Base-by-base conservation (phyloP, 1,140 invertebrate genomes). In the Chelonus insularis region DNA sequence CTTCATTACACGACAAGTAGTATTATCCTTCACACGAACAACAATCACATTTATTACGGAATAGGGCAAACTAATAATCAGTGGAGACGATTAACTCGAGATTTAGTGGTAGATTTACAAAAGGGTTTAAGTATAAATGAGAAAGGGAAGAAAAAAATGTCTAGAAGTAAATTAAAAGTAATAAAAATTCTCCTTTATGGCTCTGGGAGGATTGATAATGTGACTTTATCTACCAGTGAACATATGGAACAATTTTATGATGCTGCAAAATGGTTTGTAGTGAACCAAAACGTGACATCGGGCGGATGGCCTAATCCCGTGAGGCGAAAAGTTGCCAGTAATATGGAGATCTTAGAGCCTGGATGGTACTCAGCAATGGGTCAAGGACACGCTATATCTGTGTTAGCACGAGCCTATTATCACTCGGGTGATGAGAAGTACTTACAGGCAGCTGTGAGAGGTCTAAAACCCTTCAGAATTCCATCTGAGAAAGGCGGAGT, bases 281-380 rank as follows among this genome's bases (percentile, higher is more conserved):
- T 82, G 16, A 87, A 94, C 83, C 97, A 99, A 82, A 89, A 95
- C 73, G 68, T 79, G 39, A 79, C 86, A 59, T 85, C 88, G 25
- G 94, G 93, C 68, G 95, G 94, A 23, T 97, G 95, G 95, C 82
- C 90, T 34, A 95, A 95, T 78, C 90, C 90, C 34, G 94, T 96
- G 1, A 85, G 87, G 50, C 82, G 95, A 66, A 89, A 88, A 73
- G 84, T 94, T 61, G 86, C 87, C 11, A 84, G 85, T 51, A 88
- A 90, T n/a, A 89, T 93, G 76, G 84, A 86, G 43, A 89, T 91
- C 64, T 84, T 97, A 32, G 83, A 87, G 63, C 89, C 93, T 11
- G 94, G 94, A 57, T 97, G 95, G 95, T 93, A 96, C 76, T 98
- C 96, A 1, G 94, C 95, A 5, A 99, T 99, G 97, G 95, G 93